phyloP scores from a whole-genome alignment of 1,140 invertebrate genomes.

The Bombus fervidus region DNA sequence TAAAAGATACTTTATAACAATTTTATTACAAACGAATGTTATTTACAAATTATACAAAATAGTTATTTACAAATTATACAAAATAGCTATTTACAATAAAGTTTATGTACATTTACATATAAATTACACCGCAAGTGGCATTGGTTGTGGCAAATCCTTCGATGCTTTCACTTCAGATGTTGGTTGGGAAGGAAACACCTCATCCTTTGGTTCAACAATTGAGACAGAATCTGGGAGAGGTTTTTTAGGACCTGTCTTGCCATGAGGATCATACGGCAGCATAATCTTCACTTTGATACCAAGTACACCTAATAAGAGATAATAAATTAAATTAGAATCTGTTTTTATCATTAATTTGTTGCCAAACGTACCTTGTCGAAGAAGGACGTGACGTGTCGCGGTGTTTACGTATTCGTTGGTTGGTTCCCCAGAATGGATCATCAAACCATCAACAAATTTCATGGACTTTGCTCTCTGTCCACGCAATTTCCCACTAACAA shows the following conservation, averaged over 20 bases:
- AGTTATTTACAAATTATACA: background rate
- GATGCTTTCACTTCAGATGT: conserved; percentile 85
- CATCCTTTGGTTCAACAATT: conserved; percentile 97
- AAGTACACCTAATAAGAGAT: conserved; percentile 84
- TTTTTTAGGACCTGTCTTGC: conserved; percentile 98
- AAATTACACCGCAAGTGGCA: conserved; percentile 68
- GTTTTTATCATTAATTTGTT: background rate
- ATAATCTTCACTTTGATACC: conserved; percentile 99
- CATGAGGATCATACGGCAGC: conserved; percentile 98
- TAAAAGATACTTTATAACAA: conserved; percentile 6
- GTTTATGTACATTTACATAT: conserved; percentile 25
- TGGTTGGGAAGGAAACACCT: conserved; percentile 86
- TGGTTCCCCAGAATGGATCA: conserved; percentile 99
- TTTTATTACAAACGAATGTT: conserved; percentile 29
- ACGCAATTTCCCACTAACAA: conserved; percentile 99
- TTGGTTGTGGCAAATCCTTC: conserved; percentile 76
- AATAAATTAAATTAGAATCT: conserved; percentile 37
- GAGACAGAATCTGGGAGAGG: conserved; percentile 98
- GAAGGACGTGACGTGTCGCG: conserved; percentile 97
- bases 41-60: no score
- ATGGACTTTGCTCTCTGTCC: conserved; percentile 99
- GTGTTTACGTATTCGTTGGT: conserved; percentile 99
- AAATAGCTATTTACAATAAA: no score
- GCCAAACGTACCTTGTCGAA: conserved; percentile 91
- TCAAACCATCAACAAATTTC: conserved; percentile 99